A percentile compares a stretch with the other conserved stretches of the same genome.
Conservation (phyloP, 2,113 vertebrate species). For the Salvator merianae region DNA sequence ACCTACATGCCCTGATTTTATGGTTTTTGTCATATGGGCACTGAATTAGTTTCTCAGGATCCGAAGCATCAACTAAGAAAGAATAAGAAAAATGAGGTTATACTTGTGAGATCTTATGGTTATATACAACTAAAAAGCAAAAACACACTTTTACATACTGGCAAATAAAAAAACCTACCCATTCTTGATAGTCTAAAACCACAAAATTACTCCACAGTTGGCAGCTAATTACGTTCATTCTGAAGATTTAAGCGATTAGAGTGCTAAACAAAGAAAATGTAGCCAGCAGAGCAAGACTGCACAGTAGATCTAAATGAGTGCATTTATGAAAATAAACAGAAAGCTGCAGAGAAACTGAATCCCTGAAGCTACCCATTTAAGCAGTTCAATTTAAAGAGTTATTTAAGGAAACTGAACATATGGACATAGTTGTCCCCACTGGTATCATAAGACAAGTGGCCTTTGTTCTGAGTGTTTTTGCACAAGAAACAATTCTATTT, state of each 20-base stretch:
- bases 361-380: slow-evolving; percentile 6
- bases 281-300: slow-evolving; percentile 11
- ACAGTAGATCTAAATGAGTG: slow-evolving; percentile 2
- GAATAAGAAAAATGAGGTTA: background rate
- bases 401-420: slow-evolving; percentile 4
- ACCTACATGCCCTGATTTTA: slow-evolving; percentile 82
- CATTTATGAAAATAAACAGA: slow-evolving; percentile 25
- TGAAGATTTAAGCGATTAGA: background rate
- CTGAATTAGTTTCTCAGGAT: slow-evolving; percentile 85
- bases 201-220: slow-evolving; percentile 23
- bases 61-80: slow-evolving; percentile 62
- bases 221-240: slow-evolving; percentile 20
- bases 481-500: background rate
- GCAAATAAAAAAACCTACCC: slow-evolving; percentile 5
- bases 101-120: background rate
- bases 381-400: slow-evolving; percentile 14
- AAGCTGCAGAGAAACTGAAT: slow-evolving; percentile 9
- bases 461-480: background rate
- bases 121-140: background rate
- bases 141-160: background rate
- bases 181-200: background rate
- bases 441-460: background rate
- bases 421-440: slow-evolving; percentile 11
- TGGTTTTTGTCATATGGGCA: slow-evolving; percentile 89
- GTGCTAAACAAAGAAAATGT: background rate